These are phyloP conservation scores for Orycteropus afer DNA, from an alignment of 2,113 vertebrate genomes.

Conservation along the genomic window DNA sequence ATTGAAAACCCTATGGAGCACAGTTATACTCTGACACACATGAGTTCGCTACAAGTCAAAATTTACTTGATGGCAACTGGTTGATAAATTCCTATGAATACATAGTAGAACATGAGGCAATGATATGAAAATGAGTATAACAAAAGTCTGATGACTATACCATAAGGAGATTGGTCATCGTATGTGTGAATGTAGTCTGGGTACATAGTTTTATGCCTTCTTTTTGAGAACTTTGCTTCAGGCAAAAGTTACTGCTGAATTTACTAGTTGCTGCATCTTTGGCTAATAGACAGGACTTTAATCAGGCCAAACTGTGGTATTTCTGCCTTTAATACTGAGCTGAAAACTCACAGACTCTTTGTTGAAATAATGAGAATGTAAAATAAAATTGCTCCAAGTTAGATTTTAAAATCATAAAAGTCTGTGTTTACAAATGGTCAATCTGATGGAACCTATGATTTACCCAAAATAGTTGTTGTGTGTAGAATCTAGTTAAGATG, in stretches of 20 bases:
- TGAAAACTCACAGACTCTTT: background rate
- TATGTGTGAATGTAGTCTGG: background rate
- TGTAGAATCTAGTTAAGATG: background rate
- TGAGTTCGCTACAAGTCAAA: no score
- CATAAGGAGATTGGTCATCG: background rate
- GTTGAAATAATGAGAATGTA: background rate
- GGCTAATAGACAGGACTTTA: background rate
- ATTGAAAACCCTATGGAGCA: no score
- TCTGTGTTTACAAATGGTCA: background rate
- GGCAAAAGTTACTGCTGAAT: background rate
- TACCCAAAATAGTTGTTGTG: background rate
- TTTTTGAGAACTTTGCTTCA: background rate
- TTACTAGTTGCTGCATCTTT: background rate
- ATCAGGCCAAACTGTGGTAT: background rate
- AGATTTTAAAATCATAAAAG: slow-evolving; percentile 13
- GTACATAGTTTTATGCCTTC: background rate
- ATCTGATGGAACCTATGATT: background rate
- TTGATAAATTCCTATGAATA: no score
- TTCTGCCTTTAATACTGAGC: background rate
- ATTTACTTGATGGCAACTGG: no score
- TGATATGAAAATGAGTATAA: background rate
- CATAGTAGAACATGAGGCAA: fast-evolving
- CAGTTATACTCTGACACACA: no score
- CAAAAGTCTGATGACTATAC: background rate
- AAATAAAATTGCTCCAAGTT: background rate